These are phyloP conservation scores for Zaprionus lachaisei DNA, from an alignment of 1,140 invertebrate genomes.

Conservation along the genomic window DNA sequence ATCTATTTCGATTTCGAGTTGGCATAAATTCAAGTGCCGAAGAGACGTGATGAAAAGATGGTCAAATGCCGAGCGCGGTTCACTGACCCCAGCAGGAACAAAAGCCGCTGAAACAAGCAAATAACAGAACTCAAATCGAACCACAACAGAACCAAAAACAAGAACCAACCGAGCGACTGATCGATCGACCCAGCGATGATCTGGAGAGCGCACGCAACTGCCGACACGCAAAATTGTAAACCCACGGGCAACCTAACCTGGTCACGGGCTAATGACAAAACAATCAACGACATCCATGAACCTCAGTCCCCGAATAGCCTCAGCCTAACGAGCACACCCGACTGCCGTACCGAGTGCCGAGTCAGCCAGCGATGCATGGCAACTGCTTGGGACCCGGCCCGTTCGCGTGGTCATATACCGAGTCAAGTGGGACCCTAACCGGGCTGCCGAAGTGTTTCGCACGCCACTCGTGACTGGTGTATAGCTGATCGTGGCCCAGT, in stretches of 20 bases:
- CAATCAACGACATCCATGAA: conserved; percentile 62
- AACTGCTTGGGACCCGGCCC: conserved; percentile 31
- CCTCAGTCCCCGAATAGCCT: background rate
- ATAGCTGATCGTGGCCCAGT: conserved; percentile 2
- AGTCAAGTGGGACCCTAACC: conserved; percentile 27
- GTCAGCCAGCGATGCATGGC: conserved; percentile 68
- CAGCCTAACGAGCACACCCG: background rate
- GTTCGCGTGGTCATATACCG: conserved; percentile 40
- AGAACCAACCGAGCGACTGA: background rate
- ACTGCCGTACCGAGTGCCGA: background rate
- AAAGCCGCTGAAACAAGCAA: conserved; percentile 13
- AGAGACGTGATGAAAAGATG: conserved; percentile 32
- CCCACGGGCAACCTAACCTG: conserved; percentile 27
- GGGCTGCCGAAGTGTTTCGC: conserved; percentile 21
- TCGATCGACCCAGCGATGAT: background rate
- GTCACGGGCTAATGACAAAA: conserved; percentile 75
- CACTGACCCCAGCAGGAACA: conserved; percentile 42
- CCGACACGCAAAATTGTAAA: background rate
- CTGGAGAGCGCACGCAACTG: background rate
- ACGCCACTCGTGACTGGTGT: conserved; percentile 32
- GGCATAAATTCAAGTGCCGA: conserved; percentile 77
- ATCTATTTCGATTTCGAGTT: conserved; percentile 48
- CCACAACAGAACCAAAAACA: conserved; percentile 2
- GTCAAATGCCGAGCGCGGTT: conserved; percentile 34
- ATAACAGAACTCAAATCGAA: background rate